Percentiles rank a stretch among this genome's conserved stretches.
Conservation (phyloP, 2,113 vertebrate species). For the Mixornis gularis region DNA sequence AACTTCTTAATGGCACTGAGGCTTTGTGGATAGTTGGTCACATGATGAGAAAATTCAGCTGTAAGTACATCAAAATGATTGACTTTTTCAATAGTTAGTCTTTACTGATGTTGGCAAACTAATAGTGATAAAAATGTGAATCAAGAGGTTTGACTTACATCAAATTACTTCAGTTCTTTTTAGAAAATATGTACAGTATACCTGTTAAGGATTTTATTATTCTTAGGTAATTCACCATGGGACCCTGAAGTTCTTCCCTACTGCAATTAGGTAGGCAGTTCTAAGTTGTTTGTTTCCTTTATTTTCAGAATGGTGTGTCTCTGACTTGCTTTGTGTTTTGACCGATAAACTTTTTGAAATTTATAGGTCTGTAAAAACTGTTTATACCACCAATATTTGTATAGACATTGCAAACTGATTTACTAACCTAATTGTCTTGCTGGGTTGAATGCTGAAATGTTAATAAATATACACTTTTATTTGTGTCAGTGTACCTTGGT, state of each 20-base stretch:
- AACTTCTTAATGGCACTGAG: conserved; percentile 56
- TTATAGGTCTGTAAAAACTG: background rate
- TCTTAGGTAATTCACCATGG: background rate
- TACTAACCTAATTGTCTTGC: background rate
- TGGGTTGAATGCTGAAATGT: background rate
- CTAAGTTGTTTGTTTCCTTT: background rate
- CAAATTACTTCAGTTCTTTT: background rate
- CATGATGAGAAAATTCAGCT: conserved; percentile 59
- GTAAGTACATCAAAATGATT: conserved; percentile 58
- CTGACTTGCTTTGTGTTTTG: conserved; percentile 4
- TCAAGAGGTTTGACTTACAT: background rate
- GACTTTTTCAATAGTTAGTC: conserved; percentile 43
- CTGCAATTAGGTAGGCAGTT: background rate
- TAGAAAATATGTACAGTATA: background rate
- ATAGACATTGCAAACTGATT: background rate
- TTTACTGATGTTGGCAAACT: conserved; percentile 19
- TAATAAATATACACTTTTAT: conserved; percentile 45
- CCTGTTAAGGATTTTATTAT: background rate
- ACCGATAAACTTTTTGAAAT: background rate
- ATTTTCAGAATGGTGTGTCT: background rate
- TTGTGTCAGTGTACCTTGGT: conserved; percentile 32
- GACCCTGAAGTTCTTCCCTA: background rate
- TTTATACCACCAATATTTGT: background rate
- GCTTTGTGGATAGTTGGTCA: conserved; percentile 61
- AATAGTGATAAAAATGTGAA: background rate